Percentiles rank a stretch among this genome's conserved stretches.
These are phyloP conservation scores for Diadophis punctatus DNA, from an alignment of 2,113 vertebrate genomes.

Conservation along the genomic window DNA sequence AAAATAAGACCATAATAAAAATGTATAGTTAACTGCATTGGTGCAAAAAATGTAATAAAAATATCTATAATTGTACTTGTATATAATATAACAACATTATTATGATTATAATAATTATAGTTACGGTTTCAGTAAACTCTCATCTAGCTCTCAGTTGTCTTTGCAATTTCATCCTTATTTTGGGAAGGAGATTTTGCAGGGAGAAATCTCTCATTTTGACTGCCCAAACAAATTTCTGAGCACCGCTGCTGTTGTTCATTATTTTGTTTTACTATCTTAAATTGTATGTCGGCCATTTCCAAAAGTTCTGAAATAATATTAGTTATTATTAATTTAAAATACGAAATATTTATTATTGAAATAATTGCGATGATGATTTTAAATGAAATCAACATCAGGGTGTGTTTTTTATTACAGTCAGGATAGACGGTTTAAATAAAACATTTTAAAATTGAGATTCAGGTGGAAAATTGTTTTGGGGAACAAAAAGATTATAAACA, in stretches of 20 bases:
- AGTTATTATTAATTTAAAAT: not conserved
- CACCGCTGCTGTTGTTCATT: not conserved
- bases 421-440: not conserved
- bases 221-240: not conserved
- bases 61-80: not conserved
- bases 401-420: not conserved
- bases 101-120: not conserved
- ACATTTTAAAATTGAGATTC: not conserved
- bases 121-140: not conserved
- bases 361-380: not conserved
- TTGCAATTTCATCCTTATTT: not conserved
- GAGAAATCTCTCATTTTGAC: not conserved
- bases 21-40: not conserved
- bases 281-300: not conserved
- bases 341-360: not conserved
- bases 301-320: not conserved
- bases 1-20: not conserved
- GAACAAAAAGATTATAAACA: not conserved
- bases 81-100: not conserved
- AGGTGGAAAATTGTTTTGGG: not conserved
- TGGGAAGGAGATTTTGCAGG: not conserved
- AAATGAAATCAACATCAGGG: not conserved
- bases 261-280: not conserved
- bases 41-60: not conserved
- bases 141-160: not conserved